Base-by-base conservation (phyloP, 1,140 invertebrate species). In the Ephestia elutella region DNA sequence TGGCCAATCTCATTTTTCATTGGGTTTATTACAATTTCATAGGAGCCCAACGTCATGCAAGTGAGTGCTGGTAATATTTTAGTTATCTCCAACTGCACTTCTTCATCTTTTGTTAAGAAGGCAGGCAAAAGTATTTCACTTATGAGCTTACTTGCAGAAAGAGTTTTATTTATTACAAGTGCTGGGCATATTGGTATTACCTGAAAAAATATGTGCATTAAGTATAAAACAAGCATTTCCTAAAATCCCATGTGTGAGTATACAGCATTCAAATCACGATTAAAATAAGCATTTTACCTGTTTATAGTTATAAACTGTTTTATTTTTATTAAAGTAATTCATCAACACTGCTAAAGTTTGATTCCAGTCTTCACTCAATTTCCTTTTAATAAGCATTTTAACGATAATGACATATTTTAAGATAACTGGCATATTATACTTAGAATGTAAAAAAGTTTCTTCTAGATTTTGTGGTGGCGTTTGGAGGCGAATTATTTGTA, bases 111-210 rank as follows among this genome's bases (percentile, higher is more conserved):
- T 11, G 61, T 71, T 32, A 83, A 68, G 30, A 85, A 80, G 5
- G 71, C 73, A 32, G 81, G 82, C 62, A 86, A 76, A 51, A 87
- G 48, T 19, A 81, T 67, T 32, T 87, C 84, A 35, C 76, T 76
- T 20, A 88, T 81, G 5, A 85, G 48, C 65, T 81, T 87, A 56
- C 82, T 82, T 48, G 73, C 66, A 54, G 79, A 76, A 20, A 70
- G 60, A 20, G 68, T 62, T 60, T 82, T 82, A 49, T 67, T 78
- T 11, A 71, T n/a, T 25, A 82, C 20, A 5, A 88, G 11, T 0
- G 83, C 61, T 19, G 80, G 73, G 32, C 70, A 71, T 35, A 85
- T 10, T 21, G 62, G 15, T 35, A 80, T 69, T 7, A 86, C 55
- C 85, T 87, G 74, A 56, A 87, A 49, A 57, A 57, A 54, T n/a